These are phyloP conservation scores for Rhagophthalmus giganteus DNA, from an alignment of 2,888 invertebrate genomes.

Conservation along the genomic window DNA sequence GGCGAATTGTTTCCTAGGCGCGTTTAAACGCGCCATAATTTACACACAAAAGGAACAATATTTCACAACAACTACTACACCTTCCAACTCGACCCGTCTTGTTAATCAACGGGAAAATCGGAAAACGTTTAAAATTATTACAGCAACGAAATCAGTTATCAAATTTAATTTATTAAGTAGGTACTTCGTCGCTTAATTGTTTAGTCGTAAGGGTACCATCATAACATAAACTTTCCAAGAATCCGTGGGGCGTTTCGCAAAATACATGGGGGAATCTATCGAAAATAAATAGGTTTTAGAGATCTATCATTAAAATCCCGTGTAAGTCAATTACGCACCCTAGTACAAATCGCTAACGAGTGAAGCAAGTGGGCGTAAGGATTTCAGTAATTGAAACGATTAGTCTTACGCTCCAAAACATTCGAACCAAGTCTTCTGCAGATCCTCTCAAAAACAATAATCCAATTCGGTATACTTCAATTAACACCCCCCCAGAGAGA, in stretches of 20 bases:
- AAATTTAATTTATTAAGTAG: not conserved
- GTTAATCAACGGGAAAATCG: too few relatives aligned
- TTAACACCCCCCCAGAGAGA: conserved; percentile 31
- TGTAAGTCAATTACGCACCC: conserved; percentile 42
- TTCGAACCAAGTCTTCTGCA: conserved; percentile 30
- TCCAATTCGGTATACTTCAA: conserved; percentile 33
- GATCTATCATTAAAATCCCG: conserved; percentile 15
- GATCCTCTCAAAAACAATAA: conserved; percentile 37
- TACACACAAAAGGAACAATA: too few relatives aligned
- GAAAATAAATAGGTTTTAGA: conserved; percentile 9
- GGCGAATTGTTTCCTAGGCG: too few relatives aligned
- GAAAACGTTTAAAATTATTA: too few relatives aligned
- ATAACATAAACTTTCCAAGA: not conserved
- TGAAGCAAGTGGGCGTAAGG: conserved; percentile 42
- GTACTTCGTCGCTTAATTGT: not conserved
- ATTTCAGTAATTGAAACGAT: conserved; percentile 44
- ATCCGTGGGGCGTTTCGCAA: not conserved
- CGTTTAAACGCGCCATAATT: too few relatives aligned
- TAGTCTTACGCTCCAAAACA: conserved; percentile 33
- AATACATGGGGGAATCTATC: not conserved
- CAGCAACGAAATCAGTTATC: too few relatives aligned
- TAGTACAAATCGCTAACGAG: conserved; percentile 40
- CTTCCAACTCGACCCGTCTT: too few relatives aligned
- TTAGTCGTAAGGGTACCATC: not conserved
- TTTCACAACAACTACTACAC: too few relatives aligned